phyloP scores from a whole-genome alignment of 1,140 invertebrate genomes.

The Brachionus rubens region DNA sequence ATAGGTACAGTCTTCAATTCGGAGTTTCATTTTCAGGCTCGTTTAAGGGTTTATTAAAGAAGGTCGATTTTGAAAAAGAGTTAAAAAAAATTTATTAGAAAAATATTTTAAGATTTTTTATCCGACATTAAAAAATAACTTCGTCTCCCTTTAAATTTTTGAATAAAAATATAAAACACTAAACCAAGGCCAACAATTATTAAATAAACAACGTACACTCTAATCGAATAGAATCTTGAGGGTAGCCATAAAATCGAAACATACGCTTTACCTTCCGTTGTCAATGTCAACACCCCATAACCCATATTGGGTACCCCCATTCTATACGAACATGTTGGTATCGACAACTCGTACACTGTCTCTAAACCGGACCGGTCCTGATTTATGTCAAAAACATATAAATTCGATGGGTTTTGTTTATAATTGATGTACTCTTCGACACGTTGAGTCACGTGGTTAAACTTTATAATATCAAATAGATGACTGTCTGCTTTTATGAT shows the following conservation, averaged over 20 bases:
- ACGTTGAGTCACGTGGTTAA: neutral
- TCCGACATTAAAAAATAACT: too few relatives aligned
- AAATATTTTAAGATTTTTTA: too few relatives aligned
- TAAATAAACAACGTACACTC: conserved; percentile 47
- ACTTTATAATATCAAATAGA: conserved; percentile 1
- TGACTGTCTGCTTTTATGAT: conserved; percentile 39
- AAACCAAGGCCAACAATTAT: too few relatives aligned
- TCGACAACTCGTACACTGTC: conserved; percentile 76
- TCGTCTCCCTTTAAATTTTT: too few relatives aligned
- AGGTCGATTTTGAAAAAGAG: too few relatives aligned
- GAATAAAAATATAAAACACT: too few relatives aligned
- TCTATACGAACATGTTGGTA: conserved; percentile 87
- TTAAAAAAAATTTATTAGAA: too few relatives aligned
- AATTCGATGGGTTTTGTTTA: conserved; percentile 71
- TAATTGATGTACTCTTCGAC: conserved; percentile 46
- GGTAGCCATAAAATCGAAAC: conserved; percentile 53
- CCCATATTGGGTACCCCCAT: conserved; percentile 82
- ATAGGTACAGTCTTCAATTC: too few relatives aligned
- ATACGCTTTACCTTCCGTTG: conserved; percentile 49
- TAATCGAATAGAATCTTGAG: conserved; percentile 51
- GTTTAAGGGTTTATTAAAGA: too few relatives aligned
- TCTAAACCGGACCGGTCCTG: conserved; percentile 49
- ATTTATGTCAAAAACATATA: conserved; percentile 51
- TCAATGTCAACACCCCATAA: conserved; percentile 75
- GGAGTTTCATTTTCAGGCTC: too few relatives aligned